These are phyloP conservation scores for Periparus ater DNA, from an alignment of 2,797 vertebrate species.

Conservation along the genomic window DNA sequence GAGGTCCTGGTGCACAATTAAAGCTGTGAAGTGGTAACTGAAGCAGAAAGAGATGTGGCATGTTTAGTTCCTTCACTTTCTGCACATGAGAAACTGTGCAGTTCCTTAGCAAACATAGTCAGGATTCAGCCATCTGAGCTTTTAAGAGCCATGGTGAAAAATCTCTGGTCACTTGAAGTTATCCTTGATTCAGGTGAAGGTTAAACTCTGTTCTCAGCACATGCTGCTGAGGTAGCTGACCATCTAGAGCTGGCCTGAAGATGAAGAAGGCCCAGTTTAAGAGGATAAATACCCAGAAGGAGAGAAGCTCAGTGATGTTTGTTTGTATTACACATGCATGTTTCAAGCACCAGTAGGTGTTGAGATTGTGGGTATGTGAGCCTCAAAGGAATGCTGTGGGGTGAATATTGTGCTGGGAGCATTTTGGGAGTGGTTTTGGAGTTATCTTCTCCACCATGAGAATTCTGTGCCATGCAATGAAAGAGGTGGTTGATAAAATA, in stretches of 20 bases:
- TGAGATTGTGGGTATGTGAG: background rate
- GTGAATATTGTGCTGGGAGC: accelerated
- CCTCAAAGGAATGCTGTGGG: background rate
- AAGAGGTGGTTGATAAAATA: background rate
- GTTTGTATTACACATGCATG: background rate
- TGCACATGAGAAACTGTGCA: background rate
- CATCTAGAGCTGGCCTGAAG: background rate
- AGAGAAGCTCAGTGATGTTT: background rate
- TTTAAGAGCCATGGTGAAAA: background rate
- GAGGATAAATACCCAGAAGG: background rate
- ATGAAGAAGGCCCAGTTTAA: background rate
- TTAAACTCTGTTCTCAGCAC: background rate
- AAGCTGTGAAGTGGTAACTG: background rate
- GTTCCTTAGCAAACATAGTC: accelerated
- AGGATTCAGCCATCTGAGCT: background rate
- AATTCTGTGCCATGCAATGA: background rate
- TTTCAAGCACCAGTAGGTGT: background rate
- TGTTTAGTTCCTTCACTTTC: background rate
- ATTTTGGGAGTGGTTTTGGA: background rate
- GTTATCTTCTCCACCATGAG: background rate
- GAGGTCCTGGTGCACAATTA: background rate
- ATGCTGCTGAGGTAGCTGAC: background rate
- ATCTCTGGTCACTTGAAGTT: background rate
- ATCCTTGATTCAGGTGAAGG: background rate
- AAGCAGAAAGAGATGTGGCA: accelerated